Percentiles rank a stretch among this genome's conserved stretches.
Conservation (phyloP, 2,888 invertebrate genomes). For the Phortica magna region DNA sequence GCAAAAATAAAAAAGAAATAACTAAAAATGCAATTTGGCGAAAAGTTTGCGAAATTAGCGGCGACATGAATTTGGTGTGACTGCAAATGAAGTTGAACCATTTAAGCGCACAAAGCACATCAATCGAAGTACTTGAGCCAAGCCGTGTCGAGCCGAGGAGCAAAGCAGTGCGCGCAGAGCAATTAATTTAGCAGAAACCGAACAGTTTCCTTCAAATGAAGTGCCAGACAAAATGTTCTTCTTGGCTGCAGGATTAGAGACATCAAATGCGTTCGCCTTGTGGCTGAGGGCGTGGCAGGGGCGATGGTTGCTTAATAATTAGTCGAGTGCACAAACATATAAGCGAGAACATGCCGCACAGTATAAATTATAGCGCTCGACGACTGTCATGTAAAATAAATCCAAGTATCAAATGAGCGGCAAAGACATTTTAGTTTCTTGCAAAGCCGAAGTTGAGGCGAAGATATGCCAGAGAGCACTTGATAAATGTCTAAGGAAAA, state of each 20-base stretch:
- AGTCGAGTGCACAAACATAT: constrained; percentile 25
- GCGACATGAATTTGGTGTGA: constrained; percentile 40
- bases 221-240: neutral
- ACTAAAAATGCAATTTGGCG: neutral
- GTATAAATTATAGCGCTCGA: constrained; percentile 51
- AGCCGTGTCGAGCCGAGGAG: neutral
- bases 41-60: constrained; percentile 23
- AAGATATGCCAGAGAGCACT: constrained; percentile 25
- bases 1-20: neutral
- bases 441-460: constrained; percentile 20
- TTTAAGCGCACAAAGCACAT: constrained; percentile 8
- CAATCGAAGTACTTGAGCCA: constrained; percentile 9
- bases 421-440: constrained; percentile 29
- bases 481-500: neutral
- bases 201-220: constrained; percentile 6
- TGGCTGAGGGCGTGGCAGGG: neutral
- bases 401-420: constrained; percentile 50
- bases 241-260: neutral
- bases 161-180: constrained; percentile 30
- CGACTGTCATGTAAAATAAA: constrained; percentile 52
- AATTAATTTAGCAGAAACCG: constrained; percentile 37
- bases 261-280: neutral
- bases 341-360: constrained; percentile 32
- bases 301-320: constrained; percentile 13
- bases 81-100: constrained; percentile 35